Conservation (phyloP, 64 coral and sea anemone species). For the Pocillopora verrucosa region DNA sequence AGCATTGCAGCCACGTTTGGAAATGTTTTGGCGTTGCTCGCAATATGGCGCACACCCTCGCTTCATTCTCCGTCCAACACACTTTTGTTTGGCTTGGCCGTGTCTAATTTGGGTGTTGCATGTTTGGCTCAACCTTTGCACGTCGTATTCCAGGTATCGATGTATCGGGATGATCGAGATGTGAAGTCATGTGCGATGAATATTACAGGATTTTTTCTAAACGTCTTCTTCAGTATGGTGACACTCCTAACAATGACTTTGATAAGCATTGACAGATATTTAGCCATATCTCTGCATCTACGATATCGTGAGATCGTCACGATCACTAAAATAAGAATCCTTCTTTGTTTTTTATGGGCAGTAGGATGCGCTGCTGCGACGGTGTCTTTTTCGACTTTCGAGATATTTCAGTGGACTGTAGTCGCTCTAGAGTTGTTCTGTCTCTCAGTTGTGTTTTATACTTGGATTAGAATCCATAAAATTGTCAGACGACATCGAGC, state of each 20-base stretch:
- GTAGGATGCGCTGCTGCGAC: neutral
- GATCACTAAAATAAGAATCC: neutral
- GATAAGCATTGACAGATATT: conserved; percentile 32
- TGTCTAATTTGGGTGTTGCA: conserved; percentile 40
- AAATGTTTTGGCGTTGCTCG: conserved; percentile 25
- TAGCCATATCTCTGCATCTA: conserved; percentile 32
- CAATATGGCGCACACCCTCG: conserved; percentile 29
- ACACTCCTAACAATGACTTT: neutral
- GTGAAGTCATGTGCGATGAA: neutral
- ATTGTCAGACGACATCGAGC: conserved; percentile 2
- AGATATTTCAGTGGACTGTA: neutral
- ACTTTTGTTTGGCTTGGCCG: conserved; percentile 34
- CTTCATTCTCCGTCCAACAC: conserved; percentile 19
- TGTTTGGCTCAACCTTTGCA: conserved; percentile 14
- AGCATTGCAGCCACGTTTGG: neutral
- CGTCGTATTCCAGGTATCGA: neutral
- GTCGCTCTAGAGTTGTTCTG: neutral
- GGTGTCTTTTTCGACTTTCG: neutral
- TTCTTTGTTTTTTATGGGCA: neutral
- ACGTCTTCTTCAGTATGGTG: neutral
- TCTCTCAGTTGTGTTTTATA: neutral
- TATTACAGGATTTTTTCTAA: neutral
- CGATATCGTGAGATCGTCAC: conserved; percentile 24
- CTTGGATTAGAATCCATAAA: neutral
- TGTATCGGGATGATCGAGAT: neutral